A percentile compares a stretch with the other conserved stretches of the same genome.
phyloP scores from a whole-genome alignment of 2,888 invertebrate species.

The Sminthurinus aureus region DNA sequence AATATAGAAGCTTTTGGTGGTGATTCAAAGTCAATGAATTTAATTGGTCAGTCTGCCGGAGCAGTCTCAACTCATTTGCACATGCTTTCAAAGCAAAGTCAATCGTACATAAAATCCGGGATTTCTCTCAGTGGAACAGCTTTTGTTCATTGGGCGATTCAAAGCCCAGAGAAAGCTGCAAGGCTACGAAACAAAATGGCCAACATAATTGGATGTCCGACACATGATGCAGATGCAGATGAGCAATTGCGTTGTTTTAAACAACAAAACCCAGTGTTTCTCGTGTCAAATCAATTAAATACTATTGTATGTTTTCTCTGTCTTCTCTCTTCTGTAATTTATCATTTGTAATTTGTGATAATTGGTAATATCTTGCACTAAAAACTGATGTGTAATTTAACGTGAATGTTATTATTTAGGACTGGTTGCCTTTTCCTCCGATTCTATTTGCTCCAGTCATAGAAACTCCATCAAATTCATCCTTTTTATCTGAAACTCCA shows the following conservation, averaged over 20 bases:
- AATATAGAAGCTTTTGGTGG: conserved; percentile 32
- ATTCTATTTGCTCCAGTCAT: conserved; percentile 54
- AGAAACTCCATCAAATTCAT: conserved; percentile 46
- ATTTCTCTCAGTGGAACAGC: conserved; percentile 51
- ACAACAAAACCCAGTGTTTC: conserved; percentile 47
- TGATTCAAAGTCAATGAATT: conserved; percentile 4
- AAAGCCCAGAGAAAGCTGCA: conserved; percentile 28
- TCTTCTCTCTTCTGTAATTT: too few relatives aligned
- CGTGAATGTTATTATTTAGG: conserved; percentile 27
- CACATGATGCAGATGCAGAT: conserved; percentile 14
- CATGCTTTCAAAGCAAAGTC: conserved; percentile 49
- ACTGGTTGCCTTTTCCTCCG: conserved; percentile 53
- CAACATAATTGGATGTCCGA: conserved; percentile 50
- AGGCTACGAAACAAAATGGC: conserved; percentile 46
- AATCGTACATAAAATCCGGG: conserved; percentile 44
- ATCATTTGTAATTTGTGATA: too few relatives aligned
- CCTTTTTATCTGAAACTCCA: conserved; percentile 48
- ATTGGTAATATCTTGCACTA: too few relatives aligned
- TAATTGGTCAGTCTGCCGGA: conserved; percentile 33
- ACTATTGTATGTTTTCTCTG: conserved; percentile 36
- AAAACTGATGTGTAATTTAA: too few relatives aligned
- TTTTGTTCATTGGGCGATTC: conserved; percentile 53
- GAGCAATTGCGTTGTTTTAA: conserved; percentile 48
- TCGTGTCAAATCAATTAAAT: conserved; percentile 51
- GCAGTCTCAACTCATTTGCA: conserved; percentile 48